Base-by-base conservation (phyloP, 2,113 vertebrate genomes). In the Nansenia antarctica region DNA sequence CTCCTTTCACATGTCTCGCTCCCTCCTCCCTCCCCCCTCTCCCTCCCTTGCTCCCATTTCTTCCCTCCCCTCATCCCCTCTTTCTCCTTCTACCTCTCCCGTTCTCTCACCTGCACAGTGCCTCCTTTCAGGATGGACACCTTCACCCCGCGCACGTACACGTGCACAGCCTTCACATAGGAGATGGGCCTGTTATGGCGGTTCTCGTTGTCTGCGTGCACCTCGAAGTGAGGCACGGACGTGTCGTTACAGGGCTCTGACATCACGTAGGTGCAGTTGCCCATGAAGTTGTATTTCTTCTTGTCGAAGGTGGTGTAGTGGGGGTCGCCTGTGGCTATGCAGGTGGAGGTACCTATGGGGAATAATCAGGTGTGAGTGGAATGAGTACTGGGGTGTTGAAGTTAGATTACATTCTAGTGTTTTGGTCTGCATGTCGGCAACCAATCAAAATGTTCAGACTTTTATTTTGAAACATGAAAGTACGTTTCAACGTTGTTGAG, bases 251-350 rank as follows among this genome's bases (percentile, higher is more conserved):
- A 93, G 6, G 74, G 70, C 54, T 71, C 55, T 9, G 91, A 84
- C 84, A 93, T 87, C 60, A 91, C 34, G 61, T 93, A 93, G 69
- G 78, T 91, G 79, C 92, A 93, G 85, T 90, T 93, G n/a, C 92
- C 92, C 91, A 93, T 91, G 74, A 93, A 93, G 80, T 87, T 63
- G 58, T 92, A 93, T 8, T 65, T 69, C 9, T 9, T 69, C 9
- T 83, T 89, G 81, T 93, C 92, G 71, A 93, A 93, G 8, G 90
- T 92, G 55, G 83, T 89, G 82, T 93, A 94, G 74, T 93, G 92
- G 4, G 93, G 93, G 71, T 94, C 92, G 20, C 87, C 81, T 29
- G 86, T 73, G 1, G 84, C 85, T 0, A 91, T 31, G 66, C 92
- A 93, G 0, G 82, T 88, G 4, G 90, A 49, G 45, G 18, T 49